Evolutionary conservation across 1,140 invertebrate genomes (phyloP), one percentile per base, ranked within the genome.

Genomic region (Drosophila busckii): DNA sequence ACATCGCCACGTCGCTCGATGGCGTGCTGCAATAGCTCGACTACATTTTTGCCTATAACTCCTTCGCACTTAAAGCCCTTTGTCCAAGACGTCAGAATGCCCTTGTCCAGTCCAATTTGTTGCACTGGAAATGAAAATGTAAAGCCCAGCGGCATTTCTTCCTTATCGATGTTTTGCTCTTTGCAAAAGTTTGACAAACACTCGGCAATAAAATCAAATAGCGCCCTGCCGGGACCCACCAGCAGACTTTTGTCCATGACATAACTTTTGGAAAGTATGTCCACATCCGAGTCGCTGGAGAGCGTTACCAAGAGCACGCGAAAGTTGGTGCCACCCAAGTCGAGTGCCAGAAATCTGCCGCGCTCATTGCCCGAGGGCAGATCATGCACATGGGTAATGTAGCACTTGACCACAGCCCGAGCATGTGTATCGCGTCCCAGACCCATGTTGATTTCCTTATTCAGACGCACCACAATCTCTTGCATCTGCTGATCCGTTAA

Each of bases 281-380:
- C 90, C 83, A 96, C 92, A 31, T 90, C 89, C 49, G 91, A 90
- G 52, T 93, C 91, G 23, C 91, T 92, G 4, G 93, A 89, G 29
- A 99, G 89, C 40, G 94, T 93, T 67, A 99, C 96, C 4, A 99
- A 89, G 6, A 99, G 88, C 0, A 99, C 97, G 53, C 98, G 91
- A 89, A 99, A 99, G 88, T 99, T 99, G 8, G 98, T 99, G 0
- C 98, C 98, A n/a, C 98, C 98, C 48, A 99, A 90, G 89, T 99
- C 98, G 37, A 99, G 89, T 0, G 98, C 98, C 76, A 99, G 89
- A 87, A 97, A 98, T 89, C 97, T 96, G 25, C 98, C 98, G 25
- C 91, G 90, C 90, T 99, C 98, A 93, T 93, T 94, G 55, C 98
- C 98, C 88, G 97, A 95, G 1, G 98, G 98, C 40, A 99, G 91